A percentile compares a stretch with the other conserved stretches of the same genome.
Evolutionary conservation across 2,797 vertebrate species (phyloP).

Genomic region (Typhlichthys subterraneus): DNA sequence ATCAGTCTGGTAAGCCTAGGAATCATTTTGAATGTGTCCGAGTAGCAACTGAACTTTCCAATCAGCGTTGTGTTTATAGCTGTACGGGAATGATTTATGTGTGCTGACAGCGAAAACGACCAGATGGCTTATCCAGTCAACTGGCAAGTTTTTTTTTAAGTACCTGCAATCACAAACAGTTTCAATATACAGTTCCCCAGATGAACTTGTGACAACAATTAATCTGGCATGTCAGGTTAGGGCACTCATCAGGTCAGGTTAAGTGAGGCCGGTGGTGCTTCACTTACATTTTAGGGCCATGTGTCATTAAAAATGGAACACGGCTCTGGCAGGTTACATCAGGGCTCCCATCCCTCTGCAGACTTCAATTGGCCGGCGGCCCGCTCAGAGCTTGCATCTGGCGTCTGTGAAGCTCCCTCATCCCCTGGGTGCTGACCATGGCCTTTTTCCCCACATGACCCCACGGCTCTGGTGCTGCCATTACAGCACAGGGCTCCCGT

Average conservation of each 20-base stretch:
- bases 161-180: too few species aligned
- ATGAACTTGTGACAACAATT: too few species aligned
- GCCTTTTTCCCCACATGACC: slow-evolving; percentile 39
- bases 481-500: not conserved
- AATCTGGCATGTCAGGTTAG: not conserved
- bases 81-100: too few species aligned
- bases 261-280: slow-evolving; percentile 14
- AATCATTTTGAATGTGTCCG: too few species aligned
- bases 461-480: slow-evolving; percentile 23
- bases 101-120: too few species aligned
- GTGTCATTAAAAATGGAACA: slow-evolving; percentile 69
- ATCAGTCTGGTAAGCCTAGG: too few species aligned
- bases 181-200: too few species aligned
- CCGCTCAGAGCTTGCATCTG: slow-evolving; percentile 22
- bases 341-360: slow-evolving; percentile 24
- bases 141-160: too few species aligned
- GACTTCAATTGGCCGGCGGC: slow-evolving; percentile 42
- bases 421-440: slow-evolving; percentile 59
- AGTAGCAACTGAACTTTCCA: too few species aligned
- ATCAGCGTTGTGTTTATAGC: too few species aligned
- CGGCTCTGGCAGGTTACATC: slow-evolving; percentile 39
- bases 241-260: slow-evolving; percentile 25
- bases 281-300: slow-evolving; percentile 13
- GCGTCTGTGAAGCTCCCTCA: slow-evolving; percentile 10
- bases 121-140: too few species aligned